phyloP scores from a whole-genome alignment of 2,797 vertebrate genomes.

The Falco naumanni region DNA sequence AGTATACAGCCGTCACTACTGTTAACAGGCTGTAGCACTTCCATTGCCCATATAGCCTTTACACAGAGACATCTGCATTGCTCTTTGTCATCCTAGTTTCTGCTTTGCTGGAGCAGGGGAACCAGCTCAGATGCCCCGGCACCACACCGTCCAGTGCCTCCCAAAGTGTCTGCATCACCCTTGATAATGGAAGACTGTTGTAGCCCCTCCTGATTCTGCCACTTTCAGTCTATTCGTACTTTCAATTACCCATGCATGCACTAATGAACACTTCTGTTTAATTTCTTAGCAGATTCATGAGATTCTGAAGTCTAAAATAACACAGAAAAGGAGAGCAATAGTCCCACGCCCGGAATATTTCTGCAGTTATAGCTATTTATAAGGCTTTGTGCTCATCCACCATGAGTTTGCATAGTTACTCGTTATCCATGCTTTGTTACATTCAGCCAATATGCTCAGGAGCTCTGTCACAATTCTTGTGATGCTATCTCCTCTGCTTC shows the following conservation, averaged over 20 bases:
- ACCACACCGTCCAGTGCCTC: neutral
- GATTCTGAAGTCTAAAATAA: neutral
- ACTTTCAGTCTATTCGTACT: neutral
- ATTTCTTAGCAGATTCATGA: neutral
- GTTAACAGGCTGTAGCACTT: neutral
- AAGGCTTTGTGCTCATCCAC: neutral
- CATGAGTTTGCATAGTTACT: neutral
- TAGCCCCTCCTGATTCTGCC: neutral
- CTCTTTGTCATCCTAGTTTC: neutral
- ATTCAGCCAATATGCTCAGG: neutral
- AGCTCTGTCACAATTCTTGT: neutral
- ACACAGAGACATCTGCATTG: neutral
- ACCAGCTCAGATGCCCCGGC: neutral
- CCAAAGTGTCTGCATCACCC: neutral
- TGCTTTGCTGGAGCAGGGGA: neutral
- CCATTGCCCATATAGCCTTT: neutral
- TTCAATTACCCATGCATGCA: neutral
- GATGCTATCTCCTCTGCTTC: neutral
- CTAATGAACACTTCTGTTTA: neutral
- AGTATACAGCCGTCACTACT: neutral
- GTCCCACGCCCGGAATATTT: neutral
- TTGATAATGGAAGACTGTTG: rapidly evolving
- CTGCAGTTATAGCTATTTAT: neutral
- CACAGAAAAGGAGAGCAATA: neutral
- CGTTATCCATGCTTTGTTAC: neutral